phyloP scores from a whole-genome alignment of 2,888 invertebrate genomes.

The Mimachlamys varia region DNA sequence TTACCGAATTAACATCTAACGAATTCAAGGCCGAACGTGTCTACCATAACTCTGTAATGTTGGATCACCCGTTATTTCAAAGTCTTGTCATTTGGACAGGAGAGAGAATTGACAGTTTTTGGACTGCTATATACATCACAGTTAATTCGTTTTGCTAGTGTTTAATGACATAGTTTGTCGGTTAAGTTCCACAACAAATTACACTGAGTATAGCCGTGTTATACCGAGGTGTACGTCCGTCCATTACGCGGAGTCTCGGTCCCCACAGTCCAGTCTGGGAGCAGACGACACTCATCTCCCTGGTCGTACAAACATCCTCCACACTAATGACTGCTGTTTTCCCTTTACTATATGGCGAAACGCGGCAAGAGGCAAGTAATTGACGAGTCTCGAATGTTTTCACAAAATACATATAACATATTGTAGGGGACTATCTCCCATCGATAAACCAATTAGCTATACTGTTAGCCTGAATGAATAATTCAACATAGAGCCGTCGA shows the following conservation, averaged over 20 bases:
- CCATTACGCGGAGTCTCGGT: background rate
- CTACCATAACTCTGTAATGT: too few relatives aligned
- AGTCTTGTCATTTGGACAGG: too few relatives aligned
- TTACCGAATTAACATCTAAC: too few relatives aligned
- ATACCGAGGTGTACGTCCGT: background rate
- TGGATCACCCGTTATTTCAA: too few relatives aligned
- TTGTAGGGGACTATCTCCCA: background rate
- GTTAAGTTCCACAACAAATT: too few relatives aligned
- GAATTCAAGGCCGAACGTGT: too few relatives aligned
- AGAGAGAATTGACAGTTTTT: too few relatives aligned
- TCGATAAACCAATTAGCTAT: conserved; percentile 22
- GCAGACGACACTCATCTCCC: background rate
- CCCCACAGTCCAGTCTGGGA: background rate
- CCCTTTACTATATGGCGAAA: background rate
- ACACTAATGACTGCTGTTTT: background rate
- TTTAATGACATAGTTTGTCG: too few relatives aligned
- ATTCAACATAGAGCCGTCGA: background rate
- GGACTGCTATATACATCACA: too few relatives aligned
- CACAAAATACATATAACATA: conserved; percentile 13
- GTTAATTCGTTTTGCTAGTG: too few relatives aligned
- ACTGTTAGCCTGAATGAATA: background rate
- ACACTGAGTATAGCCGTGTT: too few relatives aligned
- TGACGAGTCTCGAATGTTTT: background rate
- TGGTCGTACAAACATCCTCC: background rate
- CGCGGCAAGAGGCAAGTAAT: background rate